Percentiles rank a stretch among this genome's conserved stretches.
These are phyloP conservation scores for Chrysemys picta DNA, from an alignment of 2,113 vertebrate genomes.

Conservation along the genomic window DNA sequence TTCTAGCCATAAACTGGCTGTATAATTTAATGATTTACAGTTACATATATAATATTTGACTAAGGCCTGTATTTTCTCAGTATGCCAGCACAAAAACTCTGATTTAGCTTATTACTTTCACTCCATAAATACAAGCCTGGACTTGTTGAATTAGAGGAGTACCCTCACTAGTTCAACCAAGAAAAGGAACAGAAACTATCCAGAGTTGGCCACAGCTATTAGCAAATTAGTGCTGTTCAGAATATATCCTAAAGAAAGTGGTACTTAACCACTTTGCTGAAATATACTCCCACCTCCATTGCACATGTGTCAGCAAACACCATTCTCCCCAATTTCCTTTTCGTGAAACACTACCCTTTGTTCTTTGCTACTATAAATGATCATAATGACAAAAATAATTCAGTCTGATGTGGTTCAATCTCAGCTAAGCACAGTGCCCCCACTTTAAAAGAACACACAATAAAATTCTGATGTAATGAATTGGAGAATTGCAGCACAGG, in stretches of 20 bases:
- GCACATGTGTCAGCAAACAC: background rate
- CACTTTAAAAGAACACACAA: background rate
- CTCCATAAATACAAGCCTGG: background rate
- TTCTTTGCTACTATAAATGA: background rate
- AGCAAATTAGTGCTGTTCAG: slow-evolving; percentile 23
- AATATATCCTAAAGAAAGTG: slow-evolving; percentile 1
- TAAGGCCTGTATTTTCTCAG: background rate
- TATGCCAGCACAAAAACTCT: background rate
- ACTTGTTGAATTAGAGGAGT: background rate
- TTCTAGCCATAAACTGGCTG: background rate
- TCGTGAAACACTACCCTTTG: background rate
- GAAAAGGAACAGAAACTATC: slow-evolving; percentile 19
- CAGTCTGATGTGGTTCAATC: background rate
- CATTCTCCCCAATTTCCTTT: background rate
- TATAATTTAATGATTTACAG: background rate
- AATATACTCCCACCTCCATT: background rate
- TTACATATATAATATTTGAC: background rate
- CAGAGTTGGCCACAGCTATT: background rate
- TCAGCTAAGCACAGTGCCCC: background rate
- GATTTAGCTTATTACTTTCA: background rate
- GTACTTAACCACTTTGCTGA: background rate
- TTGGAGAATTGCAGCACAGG: background rate
- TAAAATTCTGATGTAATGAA: background rate
- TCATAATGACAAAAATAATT: background rate
- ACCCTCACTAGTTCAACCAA: slow-evolving; percentile 37